These are phyloP conservation scores for Toxotes lorentzi DNA, from an alignment of 2,797 vertebrate genomes.

Conservation along the genomic window DNA sequence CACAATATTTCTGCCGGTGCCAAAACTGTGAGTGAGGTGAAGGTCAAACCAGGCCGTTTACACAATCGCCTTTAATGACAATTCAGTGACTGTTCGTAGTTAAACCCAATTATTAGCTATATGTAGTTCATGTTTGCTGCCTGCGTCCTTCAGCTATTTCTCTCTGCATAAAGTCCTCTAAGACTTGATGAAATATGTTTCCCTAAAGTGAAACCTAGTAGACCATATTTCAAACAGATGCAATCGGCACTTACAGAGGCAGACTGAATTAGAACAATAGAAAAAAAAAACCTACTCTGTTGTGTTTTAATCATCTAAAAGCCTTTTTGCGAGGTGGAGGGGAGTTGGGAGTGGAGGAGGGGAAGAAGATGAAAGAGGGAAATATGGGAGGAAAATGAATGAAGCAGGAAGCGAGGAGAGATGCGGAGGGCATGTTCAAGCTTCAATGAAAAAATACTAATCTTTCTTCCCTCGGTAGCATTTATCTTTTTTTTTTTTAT, in stretches of 20 bases:
- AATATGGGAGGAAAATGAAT: constrained; percentile 46
- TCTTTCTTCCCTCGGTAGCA: constrained; percentile 1
- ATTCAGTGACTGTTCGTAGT: not conserved
- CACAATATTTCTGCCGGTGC: constrained; percentile 3
- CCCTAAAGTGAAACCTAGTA: constrained; percentile 13
- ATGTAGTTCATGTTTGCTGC: not conserved
- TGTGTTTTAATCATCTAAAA: constrained; percentile 79
- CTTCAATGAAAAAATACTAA: constrained; percentile 34
- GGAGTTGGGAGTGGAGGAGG: constrained; percentile 34
- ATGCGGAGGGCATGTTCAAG: constrained; percentile 22
- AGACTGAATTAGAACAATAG: constrained; percentile 51
- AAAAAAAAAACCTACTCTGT: constrained; percentile 35
- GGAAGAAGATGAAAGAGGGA: constrained; percentile 36
- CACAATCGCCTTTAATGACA: constrained; percentile 20
- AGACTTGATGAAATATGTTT: constrained; percentile 24
- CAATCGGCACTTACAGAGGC: constrained; percentile 36
- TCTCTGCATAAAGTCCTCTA: not conserved
- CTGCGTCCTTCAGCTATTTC: not conserved
- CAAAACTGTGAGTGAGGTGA: not conserved
- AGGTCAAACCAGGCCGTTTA: constrained; percentile 31
- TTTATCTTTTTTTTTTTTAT: constrained; percentile 21
- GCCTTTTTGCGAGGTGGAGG: constrained; percentile 55
- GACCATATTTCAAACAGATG: constrained; percentile 48
- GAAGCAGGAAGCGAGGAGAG: constrained; percentile 30
- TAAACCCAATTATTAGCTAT: not conserved